Base-by-base conservation (phyloP, 92 coral and sea anemone genomes). In the Porites lobata region DNA sequence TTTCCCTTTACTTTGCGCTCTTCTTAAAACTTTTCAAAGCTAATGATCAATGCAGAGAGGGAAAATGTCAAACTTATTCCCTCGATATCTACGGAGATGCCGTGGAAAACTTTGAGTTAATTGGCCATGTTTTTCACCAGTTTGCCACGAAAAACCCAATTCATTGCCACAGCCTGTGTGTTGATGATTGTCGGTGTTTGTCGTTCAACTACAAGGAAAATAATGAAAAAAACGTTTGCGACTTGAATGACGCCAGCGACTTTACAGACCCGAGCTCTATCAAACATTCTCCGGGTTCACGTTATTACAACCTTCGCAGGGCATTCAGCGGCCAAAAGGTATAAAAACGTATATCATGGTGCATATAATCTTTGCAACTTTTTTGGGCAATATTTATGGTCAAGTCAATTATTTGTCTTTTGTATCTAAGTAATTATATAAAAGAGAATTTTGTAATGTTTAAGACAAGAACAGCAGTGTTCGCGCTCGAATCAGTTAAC, bases 111-210 rank as follows among this genome's bases (percentile, higher is more conserved):
- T 20, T 20, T 14, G 84, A 80, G 75, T 67, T 80, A 10, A 52
- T 66, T 12, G 75, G 65, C 4, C 65, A 65, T 19, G 84, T 80
- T 66, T 80, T 80, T 9, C 75, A 66, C 53, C 19, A 11, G 24
- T 65, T 63, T 50, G n/a, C 38, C 8, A 80, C 63, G 9, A 20
- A 3, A 22, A 65, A 50, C 63, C 75, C 75, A 80, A 14, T 80
- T 80, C 74, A 50, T 54, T 80, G 84, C 64, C 26, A 11, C 51
- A 21, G 14, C 8, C 50, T 12, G 84, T 80, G 84, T 10, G 56
- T 20, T 21, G 71, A 79, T 11, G 73, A 79, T 62, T 79, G 73
- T 65, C 62, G 62, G 53, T 79, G 84, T 50, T 79, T 79, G 84
- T 38, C 47, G 6, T 38, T 38, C 47, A 38, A 38, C 47, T 38